Conservation (phyloP, 2,888 invertebrate genomes). For the Noctua fimbriata region DNA sequence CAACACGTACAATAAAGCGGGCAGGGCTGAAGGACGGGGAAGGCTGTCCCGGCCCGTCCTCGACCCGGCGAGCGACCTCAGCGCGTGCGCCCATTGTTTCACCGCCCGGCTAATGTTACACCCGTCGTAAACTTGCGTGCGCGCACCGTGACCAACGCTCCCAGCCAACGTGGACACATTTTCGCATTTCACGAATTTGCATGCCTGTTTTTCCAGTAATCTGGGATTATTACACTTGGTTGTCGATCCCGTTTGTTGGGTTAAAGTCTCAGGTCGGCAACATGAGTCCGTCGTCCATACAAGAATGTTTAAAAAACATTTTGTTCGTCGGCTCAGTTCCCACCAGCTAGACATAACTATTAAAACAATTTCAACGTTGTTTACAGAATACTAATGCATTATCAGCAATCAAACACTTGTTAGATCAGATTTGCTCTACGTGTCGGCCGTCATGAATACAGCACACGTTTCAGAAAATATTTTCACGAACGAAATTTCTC, state of each 20-base stretch:
- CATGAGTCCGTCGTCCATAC: conserved; percentile 2
- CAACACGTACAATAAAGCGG: conserved; percentile 69
- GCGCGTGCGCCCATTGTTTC: conserved; percentile 85
- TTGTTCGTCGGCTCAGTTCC: background rate
- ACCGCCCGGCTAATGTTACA: conserved; percentile 78
- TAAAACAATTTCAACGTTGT: conserved; percentile 39
- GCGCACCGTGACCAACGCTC: conserved; percentile 69
- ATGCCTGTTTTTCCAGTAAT: conserved; percentile 54
- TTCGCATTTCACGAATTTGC: conserved; percentile 62
- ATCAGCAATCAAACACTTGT: conserved; percentile 53
- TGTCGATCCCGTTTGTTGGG: conserved; percentile 41
- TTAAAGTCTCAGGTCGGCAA: conserved; percentile 4
- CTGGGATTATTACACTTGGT: conserved; percentile 33
- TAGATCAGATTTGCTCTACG: conserved; percentile 43
- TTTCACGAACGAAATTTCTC: conserved; percentile 46
- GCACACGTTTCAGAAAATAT: conserved; percentile 36
- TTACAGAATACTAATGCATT: conserved; percentile 42
- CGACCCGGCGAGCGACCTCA: conserved; percentile 83
- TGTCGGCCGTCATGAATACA: conserved; percentile 32
- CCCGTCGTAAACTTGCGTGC: conserved; percentile 77
- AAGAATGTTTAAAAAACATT: conserved; percentile 25
- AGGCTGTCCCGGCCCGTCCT: conserved; percentile 81
- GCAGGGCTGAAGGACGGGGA: conserved; percentile 82
- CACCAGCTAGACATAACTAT: conserved; percentile 12
- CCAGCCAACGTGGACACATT: conserved; percentile 64